Percentiles rank a stretch among this genome's conserved stretches.
These are phyloP conservation scores for Belonocnema kinseyi DNA, from an alignment of 1,140 invertebrate genomes.

Conservation along the genomic window DNA sequence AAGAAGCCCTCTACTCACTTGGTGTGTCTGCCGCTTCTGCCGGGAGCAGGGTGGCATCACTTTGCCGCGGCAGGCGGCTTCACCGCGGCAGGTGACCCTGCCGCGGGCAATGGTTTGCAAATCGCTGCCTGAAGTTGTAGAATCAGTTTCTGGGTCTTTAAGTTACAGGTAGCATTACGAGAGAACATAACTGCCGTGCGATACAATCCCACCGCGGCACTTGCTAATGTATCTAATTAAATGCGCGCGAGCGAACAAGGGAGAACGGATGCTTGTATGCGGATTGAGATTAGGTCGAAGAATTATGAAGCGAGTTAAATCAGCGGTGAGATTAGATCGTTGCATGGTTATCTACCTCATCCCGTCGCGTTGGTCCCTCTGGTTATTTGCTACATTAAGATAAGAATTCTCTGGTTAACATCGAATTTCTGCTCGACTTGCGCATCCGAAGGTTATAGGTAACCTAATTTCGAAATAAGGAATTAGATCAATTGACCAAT, in stretches of 20 bases:
- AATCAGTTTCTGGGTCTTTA: neutral
- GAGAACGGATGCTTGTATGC: conserved; percentile 67
- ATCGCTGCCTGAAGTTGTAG: neutral
- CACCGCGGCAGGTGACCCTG: no score
- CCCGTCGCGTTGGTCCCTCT: conserved; percentile 61
- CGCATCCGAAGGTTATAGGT: no score
- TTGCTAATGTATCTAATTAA: conserved; percentile 65
- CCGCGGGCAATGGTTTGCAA: no score
- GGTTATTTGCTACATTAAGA: conserved; percentile 73
- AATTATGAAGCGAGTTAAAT: conserved; percentile 76
- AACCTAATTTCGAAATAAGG: no score
- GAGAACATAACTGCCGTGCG: neutral
- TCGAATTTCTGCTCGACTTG: conserved; percentile 41
- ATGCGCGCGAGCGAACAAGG: conserved; percentile 59
- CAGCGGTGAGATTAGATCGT: conserved; percentile 72
- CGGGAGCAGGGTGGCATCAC: no score
- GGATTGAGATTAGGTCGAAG: conserved; percentile 74
- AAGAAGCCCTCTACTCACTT: no score
- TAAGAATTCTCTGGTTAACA: conserved; percentile 62
- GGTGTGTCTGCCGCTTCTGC: no score
- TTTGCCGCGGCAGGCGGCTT: no score
- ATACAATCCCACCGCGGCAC: conserved; percentile 40
- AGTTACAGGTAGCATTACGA: conserved; percentile 13
- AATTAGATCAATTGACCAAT: no score
- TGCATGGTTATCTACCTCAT: conserved; percentile 68